Percentiles rank a stretch among this genome's conserved stretches.
These are phyloP conservation scores for Chrysina gloriosa DNA, from an alignment of 2,888 invertebrate species.

Conservation along the genomic window DNA sequence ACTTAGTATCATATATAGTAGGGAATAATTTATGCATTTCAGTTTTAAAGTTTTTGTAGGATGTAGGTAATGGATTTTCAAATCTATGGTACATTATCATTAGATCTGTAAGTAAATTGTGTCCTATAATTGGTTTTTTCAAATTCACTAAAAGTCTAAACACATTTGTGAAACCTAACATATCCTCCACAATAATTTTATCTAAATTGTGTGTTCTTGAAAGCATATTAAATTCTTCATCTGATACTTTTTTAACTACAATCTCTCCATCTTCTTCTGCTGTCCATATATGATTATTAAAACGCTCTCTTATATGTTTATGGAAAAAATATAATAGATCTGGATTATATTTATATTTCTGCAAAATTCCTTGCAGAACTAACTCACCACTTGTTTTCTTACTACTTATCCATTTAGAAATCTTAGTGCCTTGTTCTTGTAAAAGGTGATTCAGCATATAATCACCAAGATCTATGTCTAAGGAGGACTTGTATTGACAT, in stretches of 20 bases:
- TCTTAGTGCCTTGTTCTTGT: slow-evolving; percentile 56
- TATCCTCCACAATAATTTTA: slow-evolving; percentile 66
- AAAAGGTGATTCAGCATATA: slow-evolving; percentile 63
- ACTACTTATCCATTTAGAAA: slow-evolving; percentile 61
- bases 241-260: slow-evolving; percentile 59
- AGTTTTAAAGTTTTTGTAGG: slow-evolving; percentile 74
- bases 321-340: slow-evolving; percentile 71
- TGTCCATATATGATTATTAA: slow-evolving; percentile 62
- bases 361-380: slow-evolving; percentile 49
- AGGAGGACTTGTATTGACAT: slow-evolving; percentile 48
- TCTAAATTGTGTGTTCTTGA: slow-evolving; percentile 63
- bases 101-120: slow-evolving; percentile 79
- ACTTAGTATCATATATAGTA: slow-evolving; percentile 79
- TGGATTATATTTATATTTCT: slow-evolving; percentile 63
- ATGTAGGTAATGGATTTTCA: slow-evolving; percentile 74
- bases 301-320: slow-evolving; percentile 69
- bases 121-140: slow-evolving; percentile 80
- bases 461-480: slow-evolving; percentile 50
- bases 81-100: slow-evolving; percentile 80
- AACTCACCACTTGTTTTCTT: slow-evolving; percentile 55
- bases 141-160: slow-evolving; percentile 70
- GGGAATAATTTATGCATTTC: slow-evolving; percentile 74
- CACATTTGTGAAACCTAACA: slow-evolving; percentile 76
- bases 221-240: slow-evolving; percentile 56
- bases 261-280: slow-evolving; percentile 58